A percentile compares a stretch with the other conserved stretches of the same genome.
These are phyloP conservation scores for Drosophila rufa DNA, from an alignment of 1,140 invertebrate species.

Conservation along the genomic window DNA sequence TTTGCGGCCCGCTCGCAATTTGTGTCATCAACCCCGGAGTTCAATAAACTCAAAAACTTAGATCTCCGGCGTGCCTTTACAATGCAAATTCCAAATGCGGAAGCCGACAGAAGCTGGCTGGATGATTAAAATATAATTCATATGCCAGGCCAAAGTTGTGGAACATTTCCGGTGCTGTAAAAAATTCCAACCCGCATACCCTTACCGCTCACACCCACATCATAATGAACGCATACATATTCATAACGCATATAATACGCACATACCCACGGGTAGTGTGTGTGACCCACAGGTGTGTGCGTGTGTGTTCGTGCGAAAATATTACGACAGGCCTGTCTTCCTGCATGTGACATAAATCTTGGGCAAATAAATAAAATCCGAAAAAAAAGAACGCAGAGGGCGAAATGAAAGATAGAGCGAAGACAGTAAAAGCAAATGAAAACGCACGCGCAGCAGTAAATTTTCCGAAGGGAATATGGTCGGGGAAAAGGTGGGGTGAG, in stretches of 20 bases:
- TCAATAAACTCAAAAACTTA: slow-evolving; percentile 36
- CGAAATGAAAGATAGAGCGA: slow-evolving; percentile 51
- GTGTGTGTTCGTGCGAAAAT: slow-evolving; percentile 48
- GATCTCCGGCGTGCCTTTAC: slow-evolving; percentile 11
- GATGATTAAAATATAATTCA: slow-evolving; percentile 69
- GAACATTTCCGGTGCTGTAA: slow-evolving; percentile 73
- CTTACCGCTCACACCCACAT: slow-evolving; percentile 4
- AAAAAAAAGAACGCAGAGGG: slow-evolving; percentile 30
- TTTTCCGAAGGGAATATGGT: slow-evolving; percentile 33
- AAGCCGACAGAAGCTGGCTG: slow-evolving; percentile 27
- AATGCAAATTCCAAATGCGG: slow-evolving; percentile 36
- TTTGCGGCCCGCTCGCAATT: background rate
- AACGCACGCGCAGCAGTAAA: slow-evolving; percentile 70
- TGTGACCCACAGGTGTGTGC: slow-evolving; percentile 31
- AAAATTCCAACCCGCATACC: slow-evolving; percentile 47
- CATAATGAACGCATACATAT: slow-evolving; percentile 80
- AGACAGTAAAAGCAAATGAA: slow-evolving; percentile 74
- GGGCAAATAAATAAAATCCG: slow-evolving; percentile 70
- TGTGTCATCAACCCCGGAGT: slow-evolving; percentile 25
- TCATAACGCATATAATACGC: slow-evolving; percentile 61
- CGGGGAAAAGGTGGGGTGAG: no score
- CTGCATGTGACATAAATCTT: slow-evolving; percentile 78
- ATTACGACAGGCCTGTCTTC: slow-evolving; percentile 56
- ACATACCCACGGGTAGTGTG: slow-evolving; percentile 18
- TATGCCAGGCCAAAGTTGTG: slow-evolving; percentile 66